Evolutionary conservation across 1,140 invertebrate species (phyloP).

Genomic region (Cepaea nemoralis): DNA sequence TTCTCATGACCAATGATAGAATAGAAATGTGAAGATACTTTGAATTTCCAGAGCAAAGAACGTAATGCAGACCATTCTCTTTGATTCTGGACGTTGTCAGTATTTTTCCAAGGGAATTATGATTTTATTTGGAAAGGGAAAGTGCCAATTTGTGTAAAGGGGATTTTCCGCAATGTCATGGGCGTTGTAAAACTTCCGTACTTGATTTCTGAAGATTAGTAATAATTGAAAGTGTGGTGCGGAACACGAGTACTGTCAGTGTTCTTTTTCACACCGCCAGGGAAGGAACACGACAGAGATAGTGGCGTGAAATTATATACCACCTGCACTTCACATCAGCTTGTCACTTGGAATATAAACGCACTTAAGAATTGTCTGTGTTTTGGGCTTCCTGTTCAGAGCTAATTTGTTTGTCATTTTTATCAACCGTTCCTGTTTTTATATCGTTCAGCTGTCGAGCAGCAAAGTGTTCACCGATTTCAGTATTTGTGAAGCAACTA

Average conservation of each 20-base stretch:
- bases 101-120: not conserved
- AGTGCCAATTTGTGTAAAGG: not conserved
- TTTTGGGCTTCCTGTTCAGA: too few species aligned
- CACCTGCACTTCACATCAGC: not conserved
- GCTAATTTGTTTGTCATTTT: not conserved
- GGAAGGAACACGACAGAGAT: too few species aligned
- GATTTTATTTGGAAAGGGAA: not conserved
- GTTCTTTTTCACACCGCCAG: too few species aligned
- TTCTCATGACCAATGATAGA: not conserved
- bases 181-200: not conserved
- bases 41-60: not conserved
- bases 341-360: too few species aligned
- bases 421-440: not conserved
- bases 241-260: not conserved
- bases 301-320: not conserved
- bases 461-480: not conserved
- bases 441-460: not conserved
- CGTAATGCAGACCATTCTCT: too few species aligned
- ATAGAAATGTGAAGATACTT: not conserved
- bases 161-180: not conserved
- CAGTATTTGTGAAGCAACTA: not conserved
- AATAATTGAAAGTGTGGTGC: not conserved
- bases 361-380: too few species aligned
- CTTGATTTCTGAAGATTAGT: not conserved
- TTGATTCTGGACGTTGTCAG: not conserved